These are phyloP conservation scores for Ptychoptera albimana DNA, from an alignment of 2,888 invertebrate genomes.

Conservation along the genomic window DNA sequence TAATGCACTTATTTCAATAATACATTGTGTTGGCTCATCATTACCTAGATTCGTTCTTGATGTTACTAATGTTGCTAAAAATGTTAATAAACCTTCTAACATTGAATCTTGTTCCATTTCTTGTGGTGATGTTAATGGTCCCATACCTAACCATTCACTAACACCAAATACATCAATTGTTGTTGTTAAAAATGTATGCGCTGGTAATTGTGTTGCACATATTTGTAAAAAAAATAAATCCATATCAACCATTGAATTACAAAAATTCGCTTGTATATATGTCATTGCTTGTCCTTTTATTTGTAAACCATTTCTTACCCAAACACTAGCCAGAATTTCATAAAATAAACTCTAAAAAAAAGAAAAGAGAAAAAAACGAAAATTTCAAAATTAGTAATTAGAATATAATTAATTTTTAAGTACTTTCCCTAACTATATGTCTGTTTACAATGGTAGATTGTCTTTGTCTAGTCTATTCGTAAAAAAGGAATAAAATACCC, in stretches of 20 bases:
- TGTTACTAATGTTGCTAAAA: slow-evolving; percentile 75
- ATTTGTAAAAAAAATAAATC: slow-evolving; percentile 91
- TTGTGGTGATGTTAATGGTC: slow-evolving; percentile 48
- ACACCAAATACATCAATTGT: slow-evolving; percentile 87
- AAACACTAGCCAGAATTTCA: slow-evolving; percentile 85
- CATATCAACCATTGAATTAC: slow-evolving; percentile 96
- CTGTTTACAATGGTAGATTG: no score
- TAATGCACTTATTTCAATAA: slow-evolving; percentile 83
- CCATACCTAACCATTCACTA: slow-evolving; percentile 68
- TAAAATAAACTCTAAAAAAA: slow-evolving; percentile 74
- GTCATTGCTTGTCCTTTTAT: slow-evolving; percentile 99
- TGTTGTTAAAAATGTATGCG: slow-evolving; percentile 71
- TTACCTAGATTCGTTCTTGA: slow-evolving; percentile 67
- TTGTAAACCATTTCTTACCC: slow-evolving; percentile 94
- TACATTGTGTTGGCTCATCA: slow-evolving; percentile 48
- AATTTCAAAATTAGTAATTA: no score
- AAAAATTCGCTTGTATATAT: slow-evolving; percentile 96
- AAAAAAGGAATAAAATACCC: no score
- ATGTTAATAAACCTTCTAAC: slow-evolving; percentile 85
- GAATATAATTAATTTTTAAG: no score
- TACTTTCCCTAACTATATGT: no score
- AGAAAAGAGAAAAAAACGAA: slow-evolving; percentile 3
- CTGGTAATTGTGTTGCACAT: slow-evolving; percentile 74
- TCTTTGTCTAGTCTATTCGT: no score
- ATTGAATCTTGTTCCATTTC: slow-evolving; percentile 79